phyloP scores from a whole-genome alignment of 2,113 vertebrate genomes.

The Heliornis fulica region DNA sequence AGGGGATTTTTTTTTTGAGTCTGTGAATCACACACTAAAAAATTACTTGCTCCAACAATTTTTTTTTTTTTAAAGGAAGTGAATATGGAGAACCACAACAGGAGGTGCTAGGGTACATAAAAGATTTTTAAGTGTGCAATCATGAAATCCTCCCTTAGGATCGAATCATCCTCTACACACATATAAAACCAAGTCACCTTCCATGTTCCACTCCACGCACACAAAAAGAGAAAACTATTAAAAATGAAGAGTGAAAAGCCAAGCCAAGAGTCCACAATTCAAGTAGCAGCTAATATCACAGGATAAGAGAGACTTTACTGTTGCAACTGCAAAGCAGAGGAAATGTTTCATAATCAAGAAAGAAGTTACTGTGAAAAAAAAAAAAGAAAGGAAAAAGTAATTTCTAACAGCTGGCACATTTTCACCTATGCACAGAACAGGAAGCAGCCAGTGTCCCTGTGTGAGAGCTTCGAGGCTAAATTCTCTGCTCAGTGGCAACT shows the following conservation, averaged over 20 bases:
- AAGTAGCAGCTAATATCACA: neutral
- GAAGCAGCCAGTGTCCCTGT: neutral
- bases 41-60: neutral
- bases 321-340: neutral
- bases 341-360: neutral
- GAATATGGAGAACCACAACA: neutral
- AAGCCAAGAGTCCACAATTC: neutral
- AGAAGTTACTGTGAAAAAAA: neutral
- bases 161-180: neutral
- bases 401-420: neutral
- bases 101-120: neutral
- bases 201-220: neutral
- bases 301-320: neutral
- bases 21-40: neutral
- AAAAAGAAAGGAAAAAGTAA: neutral
- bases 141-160: neutral
- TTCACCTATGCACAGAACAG: neutral
- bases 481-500: neutral
- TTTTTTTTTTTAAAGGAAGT: neutral
- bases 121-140: neutral
- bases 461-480: neutral
- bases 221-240: neutral
- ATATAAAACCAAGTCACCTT: neutral
- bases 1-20: neutral
- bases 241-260: neutral